Evolutionary conservation across 2,113 vertebrate genomes (phyloP).

Genomic region (Xiphias gladius): DNA sequence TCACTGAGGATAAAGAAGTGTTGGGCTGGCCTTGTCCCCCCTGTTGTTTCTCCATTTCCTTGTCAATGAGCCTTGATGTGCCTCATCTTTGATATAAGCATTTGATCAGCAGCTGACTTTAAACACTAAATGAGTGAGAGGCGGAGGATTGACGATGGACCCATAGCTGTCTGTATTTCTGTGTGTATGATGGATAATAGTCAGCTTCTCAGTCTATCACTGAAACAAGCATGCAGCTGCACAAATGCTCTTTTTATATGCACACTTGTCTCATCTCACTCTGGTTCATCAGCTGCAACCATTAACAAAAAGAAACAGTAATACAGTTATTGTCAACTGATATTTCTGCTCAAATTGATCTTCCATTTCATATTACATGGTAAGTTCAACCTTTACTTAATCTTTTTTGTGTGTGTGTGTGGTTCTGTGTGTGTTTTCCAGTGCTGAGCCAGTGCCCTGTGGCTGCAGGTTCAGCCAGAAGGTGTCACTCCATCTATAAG

Average conservation of each 20-base stretch:
- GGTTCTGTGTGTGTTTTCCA: conserved; percentile 55
- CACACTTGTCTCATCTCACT: background rate
- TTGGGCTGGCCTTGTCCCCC: background rate
- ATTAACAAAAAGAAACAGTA: conserved; percentile 1
- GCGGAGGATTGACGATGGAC: conserved; percentile 1
- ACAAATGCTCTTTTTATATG: background rate
- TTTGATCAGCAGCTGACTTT: conserved; percentile 42
- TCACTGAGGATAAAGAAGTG: background rate
- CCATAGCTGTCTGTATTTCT: conserved; percentile 15
- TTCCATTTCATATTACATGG: background rate
- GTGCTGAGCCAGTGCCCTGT: conserved; percentile 75
- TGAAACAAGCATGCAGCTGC: conserved; percentile 23
- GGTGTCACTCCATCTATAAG: conserved; percentile 94
- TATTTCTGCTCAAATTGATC: background rate
- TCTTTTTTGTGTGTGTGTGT: conserved; percentile 18
- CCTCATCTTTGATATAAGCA: conserved; percentile 33
- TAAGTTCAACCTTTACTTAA: background rate
- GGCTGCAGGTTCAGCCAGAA: conserved; percentile 80
- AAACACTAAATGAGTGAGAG: conserved; percentile 39
- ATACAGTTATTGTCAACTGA: background rate
- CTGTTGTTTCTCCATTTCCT: conserved; percentile 26
- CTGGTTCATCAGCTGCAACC: conserved; percentile 2
- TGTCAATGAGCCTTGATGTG: conserved; percentile 21
- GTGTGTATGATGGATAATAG: conserved; percentile 29
- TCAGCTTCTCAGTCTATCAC: conserved; percentile 18